phyloP scores from a whole-genome alignment of 2,888 invertebrate species.

The Eurois occulta region DNA sequence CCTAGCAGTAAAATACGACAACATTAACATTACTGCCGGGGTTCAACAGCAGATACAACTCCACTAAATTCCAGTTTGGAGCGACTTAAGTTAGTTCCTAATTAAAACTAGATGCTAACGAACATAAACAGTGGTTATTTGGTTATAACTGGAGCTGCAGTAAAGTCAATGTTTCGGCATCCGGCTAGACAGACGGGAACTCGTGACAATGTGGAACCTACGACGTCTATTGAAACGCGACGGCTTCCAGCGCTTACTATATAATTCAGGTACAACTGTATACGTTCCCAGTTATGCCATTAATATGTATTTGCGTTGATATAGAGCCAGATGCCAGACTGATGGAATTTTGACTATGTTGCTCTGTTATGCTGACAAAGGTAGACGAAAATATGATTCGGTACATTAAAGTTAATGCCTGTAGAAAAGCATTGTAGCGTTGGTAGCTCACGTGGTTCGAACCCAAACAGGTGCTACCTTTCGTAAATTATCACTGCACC shows the following conservation, averaged over 20 bases:
- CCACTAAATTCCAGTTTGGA: slow-evolving; percentile 47
- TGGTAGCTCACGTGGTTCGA: background rate
- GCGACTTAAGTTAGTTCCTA: slow-evolving; percentile 57
- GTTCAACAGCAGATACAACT: slow-evolving; percentile 36
- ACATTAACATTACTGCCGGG: slow-evolving; percentile 34
- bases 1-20: slow-evolving; percentile 42
- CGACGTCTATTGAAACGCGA: slow-evolving; percentile 67
- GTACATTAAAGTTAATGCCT: slow-evolving; percentile 2
- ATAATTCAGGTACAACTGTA: slow-evolving; percentile 52
- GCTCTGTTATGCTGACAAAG: slow-evolving; percentile 22
- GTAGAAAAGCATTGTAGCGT: background rate
- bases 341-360: slow-evolving; percentile 54
- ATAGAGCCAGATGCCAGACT: slow-evolving; percentile 38
- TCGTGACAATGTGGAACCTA: slow-evolving; percentile 63
- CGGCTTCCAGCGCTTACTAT: slow-evolving; percentile 59
- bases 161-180: slow-evolving; percentile 43
- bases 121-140: slow-evolving; percentile 56
- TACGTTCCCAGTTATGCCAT: slow-evolving; percentile 57
- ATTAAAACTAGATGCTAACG: slow-evolving; percentile 63
- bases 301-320: slow-evolving; percentile 57
- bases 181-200: slow-evolving; percentile 47
- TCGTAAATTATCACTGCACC: background rate
- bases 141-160: slow-evolving; percentile 36
- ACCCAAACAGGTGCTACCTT: background rate
- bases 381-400: slow-evolving; percentile 1